phyloP scores from a whole-genome alignment of 2,797 vertebrate species.

The Miichthys miiuy region DNA sequence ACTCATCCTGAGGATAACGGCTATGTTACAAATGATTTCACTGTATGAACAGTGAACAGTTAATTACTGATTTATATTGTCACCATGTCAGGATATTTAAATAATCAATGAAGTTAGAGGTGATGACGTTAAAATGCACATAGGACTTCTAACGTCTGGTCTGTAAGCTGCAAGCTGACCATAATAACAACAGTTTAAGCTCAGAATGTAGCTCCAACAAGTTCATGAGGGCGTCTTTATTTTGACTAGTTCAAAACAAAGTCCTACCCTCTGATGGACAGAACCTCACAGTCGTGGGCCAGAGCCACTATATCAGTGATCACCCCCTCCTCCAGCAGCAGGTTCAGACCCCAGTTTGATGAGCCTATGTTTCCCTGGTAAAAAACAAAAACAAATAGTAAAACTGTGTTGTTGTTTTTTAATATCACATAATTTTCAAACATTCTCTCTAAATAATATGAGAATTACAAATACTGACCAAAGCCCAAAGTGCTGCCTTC shows the following conservation, averaged over 20 bases:
- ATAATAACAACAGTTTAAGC: not conserved
- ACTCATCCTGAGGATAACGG: too few species aligned
- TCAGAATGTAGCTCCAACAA: not conserved
- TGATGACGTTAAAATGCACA: too few species aligned
- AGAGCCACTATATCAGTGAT: slow-evolving; percentile 92
- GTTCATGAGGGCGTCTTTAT: not conserved
- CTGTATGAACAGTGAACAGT: too few species aligned
- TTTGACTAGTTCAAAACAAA: too few species aligned
- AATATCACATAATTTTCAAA: not conserved
- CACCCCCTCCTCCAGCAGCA: slow-evolving; percentile 93
- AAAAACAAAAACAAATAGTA: too few species aligned
- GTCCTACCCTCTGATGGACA: slow-evolving; percentile 92
- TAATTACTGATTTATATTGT: too few species aligned
- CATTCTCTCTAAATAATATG: not conserved
- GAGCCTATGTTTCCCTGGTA: slow-evolving; percentile 92
- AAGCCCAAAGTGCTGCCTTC: slow-evolving; percentile 93
- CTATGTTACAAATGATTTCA: too few species aligned
- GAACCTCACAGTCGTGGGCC: slow-evolving; percentile 92
- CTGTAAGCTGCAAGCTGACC: too few species aligned
- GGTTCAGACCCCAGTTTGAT: slow-evolving; percentile 94
- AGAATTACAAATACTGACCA: slow-evolving; percentile 82
- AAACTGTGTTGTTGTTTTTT: too few species aligned
- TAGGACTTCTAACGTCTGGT: too few species aligned
- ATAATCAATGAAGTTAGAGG: too few species aligned
- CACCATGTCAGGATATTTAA: too few species aligned